Conservation (phyloP, 2,888 invertebrate genomes). For the Mimachlamys varia region DNA sequence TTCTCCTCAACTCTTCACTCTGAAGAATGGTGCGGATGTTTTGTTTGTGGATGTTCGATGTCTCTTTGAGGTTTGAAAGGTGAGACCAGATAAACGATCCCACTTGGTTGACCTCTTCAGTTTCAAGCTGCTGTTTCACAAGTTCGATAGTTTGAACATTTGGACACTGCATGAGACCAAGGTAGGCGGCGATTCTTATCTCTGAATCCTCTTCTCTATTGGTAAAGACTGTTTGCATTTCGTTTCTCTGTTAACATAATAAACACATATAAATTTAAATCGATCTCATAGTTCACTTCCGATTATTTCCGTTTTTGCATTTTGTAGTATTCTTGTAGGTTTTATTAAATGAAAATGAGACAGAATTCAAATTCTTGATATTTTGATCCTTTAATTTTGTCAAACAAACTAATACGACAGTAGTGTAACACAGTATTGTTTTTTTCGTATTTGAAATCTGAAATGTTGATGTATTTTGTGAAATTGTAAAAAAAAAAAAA, state of each 20-base stretch:
- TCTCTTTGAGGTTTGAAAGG: conserved; percentile 92
- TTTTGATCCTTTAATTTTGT: too few relatives aligned
- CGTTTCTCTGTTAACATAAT: conserved; percentile 63
- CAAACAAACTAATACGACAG: too few relatives aligned
- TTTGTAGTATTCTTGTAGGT: too few relatives aligned
- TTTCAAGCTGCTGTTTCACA: background rate
- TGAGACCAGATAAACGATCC: conserved; percentile 98
- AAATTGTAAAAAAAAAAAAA: conserved; percentile 32
- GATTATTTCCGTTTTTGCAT: too few relatives aligned
- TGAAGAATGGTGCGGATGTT: conserved; percentile 94
- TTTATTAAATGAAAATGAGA: too few relatives aligned
- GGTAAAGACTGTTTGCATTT: conserved; percentile 86
- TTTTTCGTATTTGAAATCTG: too few relatives aligned
- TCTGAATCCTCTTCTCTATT: conserved; percentile 90
- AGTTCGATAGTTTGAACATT: conserved; percentile 82
- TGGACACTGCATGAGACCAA: conserved; percentile 95
- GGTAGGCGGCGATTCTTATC: conserved; percentile 92
- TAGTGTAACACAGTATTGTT: too few relatives aligned
- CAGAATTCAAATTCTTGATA: too few relatives aligned
- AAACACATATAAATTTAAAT: too few relatives aligned
- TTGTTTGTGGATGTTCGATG: conserved; percentile 91
- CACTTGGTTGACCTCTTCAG: conserved; percentile 86
- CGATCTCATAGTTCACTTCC: too few relatives aligned
- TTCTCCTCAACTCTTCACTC: conserved; percentile 90
- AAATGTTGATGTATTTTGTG: too few relatives aligned